Conservation (phyloP, 2,888 invertebrate genomes). For the Calliopum simillimum region DNA sequence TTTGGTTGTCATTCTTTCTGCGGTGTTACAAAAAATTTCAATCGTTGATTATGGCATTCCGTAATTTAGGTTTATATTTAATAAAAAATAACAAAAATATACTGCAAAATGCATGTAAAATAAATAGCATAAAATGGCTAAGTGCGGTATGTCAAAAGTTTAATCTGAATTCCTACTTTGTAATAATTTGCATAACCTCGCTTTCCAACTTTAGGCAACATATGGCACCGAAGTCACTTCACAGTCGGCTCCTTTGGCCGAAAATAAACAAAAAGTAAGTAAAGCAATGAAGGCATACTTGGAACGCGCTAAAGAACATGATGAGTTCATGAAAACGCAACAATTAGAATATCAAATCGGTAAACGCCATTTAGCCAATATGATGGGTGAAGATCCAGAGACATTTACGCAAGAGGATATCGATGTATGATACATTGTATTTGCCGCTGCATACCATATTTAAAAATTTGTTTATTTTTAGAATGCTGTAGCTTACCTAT, state of each 20-base stretch:
- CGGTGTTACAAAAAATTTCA: too few species aligned
- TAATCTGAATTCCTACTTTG: not conserved
- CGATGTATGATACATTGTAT: constrained; percentile 72
- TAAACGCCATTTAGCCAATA: constrained; percentile 95
- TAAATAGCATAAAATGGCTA: constrained; percentile 32
- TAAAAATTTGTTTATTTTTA: constrained; percentile 58
- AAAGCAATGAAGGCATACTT: constrained; percentile 92
- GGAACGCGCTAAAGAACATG: constrained; percentile 83
- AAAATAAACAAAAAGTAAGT: constrained; percentile 75
- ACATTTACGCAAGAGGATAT: constrained; percentile 89
- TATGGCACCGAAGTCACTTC: constrained; percentile 60
- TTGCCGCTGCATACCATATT: not conserved
- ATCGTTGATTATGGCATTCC: constrained; percentile 52
- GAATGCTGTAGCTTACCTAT: constrained; percentile 92
- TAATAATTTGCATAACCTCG: constrained; percentile 27
- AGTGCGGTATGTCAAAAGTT: constrained; percentile 45
- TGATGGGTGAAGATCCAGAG: constrained; percentile 96
- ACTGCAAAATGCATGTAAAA: constrained; percentile 50
- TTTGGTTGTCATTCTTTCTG: too few species aligned
- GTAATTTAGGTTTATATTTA: constrained; percentile 58
- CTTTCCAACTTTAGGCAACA: constrained; percentile 41
- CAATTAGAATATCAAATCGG: constrained; percentile 88
- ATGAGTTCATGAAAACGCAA: constrained; percentile 85
- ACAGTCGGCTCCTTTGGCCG: constrained; percentile 57
- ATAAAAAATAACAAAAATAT: constrained; percentile 58